These are phyloP conservation scores for Notodonta dromedarius DNA, from an alignment of 2,888 invertebrate genomes.

Conservation along the genomic window DNA sequence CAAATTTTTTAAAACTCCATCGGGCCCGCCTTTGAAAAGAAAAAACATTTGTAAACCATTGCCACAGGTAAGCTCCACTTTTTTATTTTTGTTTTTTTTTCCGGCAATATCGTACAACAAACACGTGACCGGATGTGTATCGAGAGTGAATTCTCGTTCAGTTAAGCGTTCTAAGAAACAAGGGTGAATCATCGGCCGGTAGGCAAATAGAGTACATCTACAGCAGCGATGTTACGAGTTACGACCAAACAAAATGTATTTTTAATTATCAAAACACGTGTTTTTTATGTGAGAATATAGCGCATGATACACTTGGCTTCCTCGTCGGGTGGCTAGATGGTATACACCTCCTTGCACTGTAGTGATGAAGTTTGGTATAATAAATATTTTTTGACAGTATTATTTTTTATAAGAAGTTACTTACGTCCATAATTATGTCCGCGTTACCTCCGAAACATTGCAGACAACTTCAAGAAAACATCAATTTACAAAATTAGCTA, in stretches of 20 bases:
- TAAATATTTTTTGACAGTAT: too few species aligned
- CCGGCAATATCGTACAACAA: slow-evolving; percentile 17
- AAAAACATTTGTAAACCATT: too few species aligned
- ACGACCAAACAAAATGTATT: slow-evolving; percentile 20
- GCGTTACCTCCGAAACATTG: background rate
- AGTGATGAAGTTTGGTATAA: too few species aligned
- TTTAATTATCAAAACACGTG: slow-evolving; percentile 14
- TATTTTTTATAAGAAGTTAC: too few species aligned
- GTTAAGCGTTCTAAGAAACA: slow-evolving; percentile 30
- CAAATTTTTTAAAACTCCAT: too few species aligned
- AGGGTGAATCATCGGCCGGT: slow-evolving; percentile 29
- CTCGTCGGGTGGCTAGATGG: background rate
- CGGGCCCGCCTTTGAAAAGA: too few species aligned
- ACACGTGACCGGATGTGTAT: slow-evolving; percentile 54
- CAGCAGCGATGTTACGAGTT: background rate
- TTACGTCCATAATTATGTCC: too few species aligned
- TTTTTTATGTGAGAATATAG: slow-evolving; percentile 13
- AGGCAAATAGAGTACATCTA: slow-evolving; percentile 11
- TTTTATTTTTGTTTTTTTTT: slow-evolving; percentile 12
- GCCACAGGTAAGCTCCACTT: too few species aligned
- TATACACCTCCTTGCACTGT: too few species aligned
- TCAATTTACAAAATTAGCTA: slow-evolving; percentile 11
- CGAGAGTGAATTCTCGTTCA: slow-evolving; percentile 58
- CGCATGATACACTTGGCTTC: slow-evolving; percentile 16
- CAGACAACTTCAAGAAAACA: background rate